Conservation (phyloP, 2,797 vertebrate species). For the Sternotherus odoratus region DNA sequence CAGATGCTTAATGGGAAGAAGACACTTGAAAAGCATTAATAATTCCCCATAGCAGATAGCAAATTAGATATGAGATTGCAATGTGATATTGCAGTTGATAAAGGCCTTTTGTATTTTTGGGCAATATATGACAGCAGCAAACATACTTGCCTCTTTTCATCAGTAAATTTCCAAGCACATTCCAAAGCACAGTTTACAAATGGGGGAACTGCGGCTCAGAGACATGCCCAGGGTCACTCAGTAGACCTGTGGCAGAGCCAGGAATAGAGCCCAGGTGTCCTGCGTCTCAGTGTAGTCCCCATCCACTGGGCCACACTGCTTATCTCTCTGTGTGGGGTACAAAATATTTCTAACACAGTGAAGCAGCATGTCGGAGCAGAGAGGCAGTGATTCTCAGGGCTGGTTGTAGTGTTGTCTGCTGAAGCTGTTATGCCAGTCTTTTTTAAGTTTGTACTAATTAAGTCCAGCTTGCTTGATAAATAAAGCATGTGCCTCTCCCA, state of each 20-base stretch:
- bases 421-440: background rate
- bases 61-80: background rate
- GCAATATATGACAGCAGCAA: background rate
- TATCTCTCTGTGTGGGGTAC: background rate
- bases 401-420: background rate
- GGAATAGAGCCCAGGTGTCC: background rate
- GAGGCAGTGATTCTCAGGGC: background rate
- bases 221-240: background rate
- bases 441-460: background rate
- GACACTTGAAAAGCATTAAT: background rate
- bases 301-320: background rate
- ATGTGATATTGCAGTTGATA: too few relatives aligned
- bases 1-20: background rate
- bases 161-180: background rate
- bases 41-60: background rate
- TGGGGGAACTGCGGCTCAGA: background rate
- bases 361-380: background rate
- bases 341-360: background rate
- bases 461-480: background rate
- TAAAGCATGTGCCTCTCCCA: background rate
- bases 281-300: background rate
- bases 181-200: background rate
- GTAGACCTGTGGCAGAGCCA: too few relatives aligned
- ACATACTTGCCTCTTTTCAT: background rate
- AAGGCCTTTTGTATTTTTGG: background rate